Conservation (phyloP, 2,888 invertebrate genomes). For the Zhengitettix transpicula region DNA sequence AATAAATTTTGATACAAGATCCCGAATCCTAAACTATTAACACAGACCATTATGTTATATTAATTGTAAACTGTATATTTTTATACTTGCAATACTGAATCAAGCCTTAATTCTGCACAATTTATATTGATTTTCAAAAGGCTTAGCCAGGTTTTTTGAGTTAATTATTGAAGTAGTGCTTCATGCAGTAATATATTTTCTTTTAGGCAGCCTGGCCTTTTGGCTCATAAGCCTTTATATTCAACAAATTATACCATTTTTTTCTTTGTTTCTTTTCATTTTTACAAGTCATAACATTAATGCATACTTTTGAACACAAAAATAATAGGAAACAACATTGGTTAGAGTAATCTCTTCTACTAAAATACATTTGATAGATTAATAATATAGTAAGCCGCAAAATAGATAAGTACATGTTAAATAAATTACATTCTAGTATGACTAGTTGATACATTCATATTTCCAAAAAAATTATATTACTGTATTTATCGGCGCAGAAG, state of each 20-base stretch:
- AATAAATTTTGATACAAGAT: slow-evolving; percentile 10
- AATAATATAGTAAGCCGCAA: background rate
- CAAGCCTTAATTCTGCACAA: background rate
- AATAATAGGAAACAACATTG: slow-evolving; percentile 8
- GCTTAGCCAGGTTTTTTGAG: too few species aligned
- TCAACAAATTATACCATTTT: background rate
- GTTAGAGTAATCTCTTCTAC: slow-evolving; percentile 9
- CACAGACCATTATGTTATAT: slow-evolving; percentile 6
- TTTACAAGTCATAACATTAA: slow-evolving; percentile 1
- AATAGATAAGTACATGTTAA: slow-evolving; percentile 7
- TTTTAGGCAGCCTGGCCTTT: too few species aligned
- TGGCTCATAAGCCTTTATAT: too few species aligned
- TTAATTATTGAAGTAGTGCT: background rate
- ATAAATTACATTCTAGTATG: slow-evolving; percentile 3
- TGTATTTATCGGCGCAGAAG: slow-evolving; percentile 4
- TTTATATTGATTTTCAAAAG: background rate
- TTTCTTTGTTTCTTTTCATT: background rate
- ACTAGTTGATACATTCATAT: slow-evolving; percentile 7
- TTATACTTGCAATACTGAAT: background rate
- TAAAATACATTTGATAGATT: slow-evolving; percentile 5
- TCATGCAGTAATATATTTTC: background rate
- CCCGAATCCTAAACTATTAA: slow-evolving; percentile 7
- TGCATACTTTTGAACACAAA: background rate
- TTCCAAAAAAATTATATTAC: slow-evolving; percentile 2
- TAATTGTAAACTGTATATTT: slow-evolving; percentile 2